Percentiles rank a stretch among this genome's conserved stretches.
These are phyloP conservation scores for Pteromalus puparum DNA, from an alignment of 1,140 invertebrate genomes.

Conservation along the genomic window DNA sequence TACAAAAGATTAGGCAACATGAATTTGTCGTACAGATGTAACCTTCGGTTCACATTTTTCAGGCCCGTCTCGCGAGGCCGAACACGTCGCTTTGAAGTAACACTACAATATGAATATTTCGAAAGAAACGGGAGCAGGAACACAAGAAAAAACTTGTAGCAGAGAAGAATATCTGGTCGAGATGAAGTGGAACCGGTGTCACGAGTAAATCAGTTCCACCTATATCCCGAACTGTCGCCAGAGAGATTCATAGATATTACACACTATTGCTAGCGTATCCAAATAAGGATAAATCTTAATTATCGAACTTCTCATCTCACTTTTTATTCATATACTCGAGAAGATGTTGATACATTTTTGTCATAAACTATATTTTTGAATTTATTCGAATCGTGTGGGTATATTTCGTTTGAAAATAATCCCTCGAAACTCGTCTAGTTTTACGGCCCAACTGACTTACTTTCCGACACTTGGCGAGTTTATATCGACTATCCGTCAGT, in stretches of 20 bases:
- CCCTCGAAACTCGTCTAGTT: not conserved
- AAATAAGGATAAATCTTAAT: not conserved
- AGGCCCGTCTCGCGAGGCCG: too few species aligned
- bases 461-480: not conserved
- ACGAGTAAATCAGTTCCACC: not conserved
- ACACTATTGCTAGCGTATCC: too few species aligned
- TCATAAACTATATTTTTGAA: not conserved
- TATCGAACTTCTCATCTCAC: not conserved
- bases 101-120: not conserved
- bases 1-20: not conserved
- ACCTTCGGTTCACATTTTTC: not conserved
- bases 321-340: not conserved
- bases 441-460: not conserved
- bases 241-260: too few species aligned
- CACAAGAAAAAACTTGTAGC: not conserved
- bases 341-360: not conserved
- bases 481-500: not conserved
- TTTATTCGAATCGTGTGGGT: too few species aligned
- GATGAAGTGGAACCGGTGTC: not conserved
- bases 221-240: too few species aligned
- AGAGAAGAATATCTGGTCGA: not conserved
- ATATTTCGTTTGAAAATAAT: too few species aligned
- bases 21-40: not conserved
- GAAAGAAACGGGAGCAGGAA: not conserved
- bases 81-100: not conserved